Evolutionary conservation across 1,140 invertebrate genomes (phyloP), one percentile per base, ranked within the genome.

Genomic region (Piezodorus guildinii): DNA sequence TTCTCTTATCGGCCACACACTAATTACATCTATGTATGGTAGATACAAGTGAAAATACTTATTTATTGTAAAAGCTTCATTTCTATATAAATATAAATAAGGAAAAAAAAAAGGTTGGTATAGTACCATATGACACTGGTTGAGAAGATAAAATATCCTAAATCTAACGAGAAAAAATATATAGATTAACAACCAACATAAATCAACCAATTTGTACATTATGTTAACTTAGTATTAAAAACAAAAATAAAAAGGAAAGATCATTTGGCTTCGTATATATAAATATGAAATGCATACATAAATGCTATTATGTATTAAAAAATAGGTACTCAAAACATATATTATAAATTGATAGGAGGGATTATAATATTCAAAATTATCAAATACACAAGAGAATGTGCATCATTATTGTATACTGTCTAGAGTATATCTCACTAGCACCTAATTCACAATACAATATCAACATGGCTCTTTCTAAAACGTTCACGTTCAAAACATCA

Each of bases 141-240:
- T 56, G 39, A 16, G 19, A 43, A 21, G 30, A 21, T 44, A 45
- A 61, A 45, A 61, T 44, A 23, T 23, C 19, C 39, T 60, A 60
- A 44, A 46, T 61, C 60, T 61, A 61, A 61, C 3, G 44, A 39
- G 58, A 60, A 39, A 25, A 30, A 45, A 30, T 19, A 60, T 14
- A 43, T 39, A 61, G 60, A 61, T 61, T 45, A 61, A 61, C 30
- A 61, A 61, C 60, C 39, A 61, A 61, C 39, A 45, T 43, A 45
- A 61, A 61, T 61, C 39, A 45, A 61, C 39, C 60, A 60, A 61
- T 61, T 61, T 61, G 60, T 61, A 61, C 60, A 61, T 61, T 23
- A 56, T 45, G 44, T 43, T 61, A 23, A 23, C 17, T 25, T 23
- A 56, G 15, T 23, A 56, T 23, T 25, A 23, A 56, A 15, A 56